Evolutionary conservation across 2,797 vertebrate genomes (phyloP), one percentile per base, ranked within the genome.

Genomic region (Platalea minor): DNA sequence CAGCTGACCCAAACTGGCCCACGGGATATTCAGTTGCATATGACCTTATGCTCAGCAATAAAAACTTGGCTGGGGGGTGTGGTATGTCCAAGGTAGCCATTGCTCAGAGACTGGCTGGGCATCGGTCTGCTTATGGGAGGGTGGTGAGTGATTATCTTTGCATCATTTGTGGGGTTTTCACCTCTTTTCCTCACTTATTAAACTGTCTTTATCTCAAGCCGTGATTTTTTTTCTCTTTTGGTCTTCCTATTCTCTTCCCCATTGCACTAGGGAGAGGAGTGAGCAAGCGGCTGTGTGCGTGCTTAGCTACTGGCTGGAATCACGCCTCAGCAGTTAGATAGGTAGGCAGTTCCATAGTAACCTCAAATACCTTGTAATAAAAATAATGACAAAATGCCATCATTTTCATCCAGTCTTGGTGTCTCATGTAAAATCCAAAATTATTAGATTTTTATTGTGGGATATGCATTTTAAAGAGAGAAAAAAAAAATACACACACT

Each of bases 221-320:
- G 29, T 51, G 5, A 5, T 29, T 39, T 26, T 18, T 35, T 73
- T 72, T 31, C 17, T 39, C 50, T 65, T 57, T 65, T 41, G 8
- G 29, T 75, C 13, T 61, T 72, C 46, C 23, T 37, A 1, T 31
- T 68, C 21, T 86, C 54, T 80, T 88, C 21, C 21, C 25, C 35
- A 45, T 60, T 33, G 53, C 28, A 33, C 26, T 41, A 64, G 19
- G 20, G 13, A 70, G 33, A 60, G 18, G 5, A 78, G 56, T 69
- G 16, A 54, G 15, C 4, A 2, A 78, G 46, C 0, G 0, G 48
- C 57, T 63, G 17, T 41, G 20, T 54, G 29, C 11, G 25, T 64
- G 16, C 16, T 54, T 56, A 54, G 17, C 50, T 79, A 20, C 51
- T 73, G 67, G 21, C 31, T 4, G 3, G 43, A 88, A 57, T 33